Base-by-base conservation (phyloP, 2,888 invertebrate genomes). In the Hedya salicella region DNA sequence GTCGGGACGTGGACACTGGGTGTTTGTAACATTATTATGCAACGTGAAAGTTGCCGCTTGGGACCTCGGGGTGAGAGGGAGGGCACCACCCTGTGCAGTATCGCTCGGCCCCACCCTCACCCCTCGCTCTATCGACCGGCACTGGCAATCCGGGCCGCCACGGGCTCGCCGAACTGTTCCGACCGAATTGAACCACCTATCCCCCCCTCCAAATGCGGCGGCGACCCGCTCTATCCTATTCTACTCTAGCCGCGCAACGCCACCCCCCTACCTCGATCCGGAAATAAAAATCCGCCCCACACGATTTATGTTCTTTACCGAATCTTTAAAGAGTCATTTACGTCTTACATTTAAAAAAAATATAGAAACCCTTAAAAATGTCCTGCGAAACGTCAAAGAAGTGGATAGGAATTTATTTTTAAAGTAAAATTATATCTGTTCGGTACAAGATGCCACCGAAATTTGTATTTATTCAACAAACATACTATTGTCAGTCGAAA, bases 61-160 rank as follows among this genome's bases (percentile, higher is more conserved):
- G 75, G 73, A 71, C 70, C 71, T 77, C 79, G 80, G 91, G 82
- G 91, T 90, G 87, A 93, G 89, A 79, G 89, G 88, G 85, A 89
- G 90, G 80, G 92, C 82, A 83, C 87, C 92, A 83, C 92, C 85
- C 85, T 80, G 82, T 83, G 82, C 82, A 80, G 79, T 82, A 81
- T 80, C 80, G 74, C 81, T 80, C 81, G 80, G 78, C 84, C 81
- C 88, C 85, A 87, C 89, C 89, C 89, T 83, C 88, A 75, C 81
- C 81, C 81, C 86, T 80, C 82, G 85, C 86, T 88, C 84, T 91
- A 88, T 90, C 92, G 91, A 91, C 91, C 91, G 89, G 89, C 89
- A 90, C 91, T 81, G 80, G 85, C 83, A 81, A 82, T 84, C 80
- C 80, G 77, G 80, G 78, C 75, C 79, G 80, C 75, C 78, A 79